A percentile compares a stretch with the other conserved stretches of the same genome.
These are phyloP conservation scores for Papilio elwesi DNA, from an alignment of 2,888 invertebrate species.

Conservation along the genomic window DNA sequence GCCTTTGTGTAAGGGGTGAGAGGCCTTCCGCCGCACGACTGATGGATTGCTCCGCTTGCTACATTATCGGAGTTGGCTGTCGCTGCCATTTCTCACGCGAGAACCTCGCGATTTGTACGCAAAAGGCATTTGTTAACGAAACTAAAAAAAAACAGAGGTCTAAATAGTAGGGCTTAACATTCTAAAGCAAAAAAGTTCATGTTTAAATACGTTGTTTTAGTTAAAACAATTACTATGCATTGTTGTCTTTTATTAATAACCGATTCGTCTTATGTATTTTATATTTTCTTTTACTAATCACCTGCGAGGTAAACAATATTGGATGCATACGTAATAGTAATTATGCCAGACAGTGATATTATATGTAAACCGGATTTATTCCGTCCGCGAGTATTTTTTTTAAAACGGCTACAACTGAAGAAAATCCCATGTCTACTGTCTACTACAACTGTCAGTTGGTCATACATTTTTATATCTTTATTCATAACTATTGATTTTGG, in stretches of 20 bases:
- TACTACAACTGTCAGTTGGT: too few relatives aligned
- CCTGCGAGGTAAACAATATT: too few relatives aligned
- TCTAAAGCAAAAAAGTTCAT: not conserved
- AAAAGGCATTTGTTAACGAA: conserved; percentile 41
- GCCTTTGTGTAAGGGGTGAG: conserved; percentile 48
- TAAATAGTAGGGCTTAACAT: conserved; percentile 30
- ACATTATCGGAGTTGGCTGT: conserved; percentile 68
- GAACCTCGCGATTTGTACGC: conserved; percentile 56
- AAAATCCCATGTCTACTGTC: too few relatives aligned
- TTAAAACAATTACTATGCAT: too few relatives aligned
- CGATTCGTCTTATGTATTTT: too few relatives aligned
- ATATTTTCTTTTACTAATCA: too few relatives aligned
- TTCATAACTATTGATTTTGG: too few relatives aligned
- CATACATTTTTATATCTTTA: too few relatives aligned
- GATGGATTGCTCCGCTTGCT: conserved; percentile 66
- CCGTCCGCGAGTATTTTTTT: not conserved
- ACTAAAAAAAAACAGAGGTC: conserved; percentile 35
- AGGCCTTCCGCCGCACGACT: conserved; percentile 52
- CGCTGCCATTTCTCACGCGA: conserved; percentile 66
- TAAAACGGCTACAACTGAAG: too few relatives aligned
- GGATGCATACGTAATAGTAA: too few relatives aligned
- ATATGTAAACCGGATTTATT: not conserved
- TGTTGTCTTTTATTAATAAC: too few relatives aligned
- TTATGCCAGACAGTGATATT: not conserved
- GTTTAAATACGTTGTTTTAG: too few relatives aligned